Evolutionary conservation across 2,797 vertebrate genomes (phyloP).

Genomic region (Novumbra hubbsi): DNA sequence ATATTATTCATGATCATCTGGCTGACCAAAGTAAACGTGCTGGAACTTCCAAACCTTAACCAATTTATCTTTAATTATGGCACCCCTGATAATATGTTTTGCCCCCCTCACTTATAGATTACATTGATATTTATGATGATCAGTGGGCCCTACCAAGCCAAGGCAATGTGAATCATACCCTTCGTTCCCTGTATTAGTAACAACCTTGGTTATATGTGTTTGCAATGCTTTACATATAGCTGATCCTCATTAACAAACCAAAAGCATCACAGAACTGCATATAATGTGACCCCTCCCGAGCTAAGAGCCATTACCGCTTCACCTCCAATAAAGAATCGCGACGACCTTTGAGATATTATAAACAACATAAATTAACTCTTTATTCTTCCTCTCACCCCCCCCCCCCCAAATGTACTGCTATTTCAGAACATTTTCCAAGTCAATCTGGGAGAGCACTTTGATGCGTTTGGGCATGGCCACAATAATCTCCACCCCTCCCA

Average conservation of each 20-base stretch:
- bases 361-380: background rate
- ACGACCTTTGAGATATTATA: background rate
- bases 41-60: no score
- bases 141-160: no score
- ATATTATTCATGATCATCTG: background rate
- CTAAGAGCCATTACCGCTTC: background rate
- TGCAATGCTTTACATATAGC: background rate
- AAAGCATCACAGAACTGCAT: background rate
- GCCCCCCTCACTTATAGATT: no score
- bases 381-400: background rate
- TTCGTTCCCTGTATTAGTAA: no score
- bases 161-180: no score
- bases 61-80: no score
- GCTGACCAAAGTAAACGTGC: background rate
- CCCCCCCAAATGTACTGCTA: background rate
- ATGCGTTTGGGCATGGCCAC: conserved; percentile 11
- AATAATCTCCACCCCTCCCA: conserved; percentile 15
- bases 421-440: conserved; percentile 8
- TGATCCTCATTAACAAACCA: background rate
- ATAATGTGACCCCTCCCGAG: background rate
- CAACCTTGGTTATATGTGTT: background rate
- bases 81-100: no score
- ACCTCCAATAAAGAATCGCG: background rate
- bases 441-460: conserved; percentile 5
- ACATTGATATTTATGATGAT: no score